These are phyloP conservation scores for Trididemnum nubilum DNA, from an alignment of 23 tunicate species.

Conservation along the genomic window DNA sequence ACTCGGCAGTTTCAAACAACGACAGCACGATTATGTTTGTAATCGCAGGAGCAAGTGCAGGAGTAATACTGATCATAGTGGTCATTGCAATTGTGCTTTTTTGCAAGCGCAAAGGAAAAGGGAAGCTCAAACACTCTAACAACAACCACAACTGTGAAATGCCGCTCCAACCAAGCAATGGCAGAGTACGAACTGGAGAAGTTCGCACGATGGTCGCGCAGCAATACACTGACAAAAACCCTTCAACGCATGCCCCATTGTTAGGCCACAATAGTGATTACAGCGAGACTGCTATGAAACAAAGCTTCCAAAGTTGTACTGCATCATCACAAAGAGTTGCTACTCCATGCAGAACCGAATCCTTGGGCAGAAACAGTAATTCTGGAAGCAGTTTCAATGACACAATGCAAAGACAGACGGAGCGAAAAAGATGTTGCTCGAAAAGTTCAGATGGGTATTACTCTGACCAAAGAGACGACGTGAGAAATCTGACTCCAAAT, in stretches of 20 bases:
- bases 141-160: not conserved
- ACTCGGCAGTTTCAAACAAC: not conserved
- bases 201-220: not conserved
- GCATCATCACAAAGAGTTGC: slow-evolving; percentile 26
- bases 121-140: not conserved
- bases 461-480: slow-evolving; percentile 1
- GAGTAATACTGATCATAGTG: not conserved
- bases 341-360: slow-evolving; percentile 58
- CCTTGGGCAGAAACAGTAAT: slow-evolving; percentile 61
- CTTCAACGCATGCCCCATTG: not conserved
- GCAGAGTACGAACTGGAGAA: not conserved
- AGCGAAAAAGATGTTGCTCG: slow-evolving; percentile 47
- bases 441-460: slow-evolving; percentile 13
- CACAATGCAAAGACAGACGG: slow-evolving; percentile 12
- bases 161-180: not conserved
- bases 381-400: slow-evolving; percentile 69
- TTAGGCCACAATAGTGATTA: not conserved
- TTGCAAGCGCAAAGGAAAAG: not conserved
- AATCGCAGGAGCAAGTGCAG: too few species aligned
- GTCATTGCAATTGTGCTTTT: not conserved
- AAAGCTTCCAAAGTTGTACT: not conserved
- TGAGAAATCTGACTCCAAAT: slow-evolving; percentile 17
- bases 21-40: not conserved
- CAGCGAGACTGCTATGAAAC: not conserved
- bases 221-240: not conserved